Percentiles rank a stretch among this genome's conserved stretches.
Conservation (phyloP, 2,888 invertebrate genomes). For the Drosophila fulvimacula region DNA sequence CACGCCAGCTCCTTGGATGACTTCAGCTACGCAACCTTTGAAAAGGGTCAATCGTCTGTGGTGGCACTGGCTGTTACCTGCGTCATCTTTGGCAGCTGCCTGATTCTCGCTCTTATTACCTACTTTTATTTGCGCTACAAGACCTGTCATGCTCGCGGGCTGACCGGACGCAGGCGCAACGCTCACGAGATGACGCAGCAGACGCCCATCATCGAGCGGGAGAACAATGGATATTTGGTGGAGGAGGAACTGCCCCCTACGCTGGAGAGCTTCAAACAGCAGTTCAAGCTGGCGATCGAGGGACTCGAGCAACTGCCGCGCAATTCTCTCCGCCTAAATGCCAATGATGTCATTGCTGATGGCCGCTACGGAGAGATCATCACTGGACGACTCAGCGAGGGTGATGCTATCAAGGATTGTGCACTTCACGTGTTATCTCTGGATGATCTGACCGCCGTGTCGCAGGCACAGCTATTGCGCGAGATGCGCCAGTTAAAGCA, state of each 20-base stretch:
- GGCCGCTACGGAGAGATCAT: conserved; percentile 93
- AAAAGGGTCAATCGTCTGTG: conserved; percentile 81
- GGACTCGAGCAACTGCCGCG: conserved; percentile 87
- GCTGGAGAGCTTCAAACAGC: conserved; percentile 87
- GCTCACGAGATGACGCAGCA: conserved; percentile 90
- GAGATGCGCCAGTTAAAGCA: conserved; percentile 90
- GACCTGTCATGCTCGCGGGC: conserved; percentile 78
- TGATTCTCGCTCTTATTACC: conserved; percentile 87
- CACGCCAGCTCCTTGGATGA: conserved; percentile 81
- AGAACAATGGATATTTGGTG: conserved; percentile 91
- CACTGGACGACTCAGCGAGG: conserved; percentile 87
- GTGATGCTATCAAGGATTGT: conserved; percentile 80
- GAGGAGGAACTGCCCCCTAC: conserved; percentile 92
- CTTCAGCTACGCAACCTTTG: conserved; percentile 80
- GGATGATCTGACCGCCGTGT: conserved; percentile 85
- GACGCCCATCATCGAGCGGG: conserved; percentile 91
- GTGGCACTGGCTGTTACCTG: conserved; percentile 88
- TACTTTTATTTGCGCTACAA: conserved; percentile 85
- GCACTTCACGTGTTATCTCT: conserved; percentile 88
- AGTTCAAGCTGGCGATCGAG: conserved; percentile 88
- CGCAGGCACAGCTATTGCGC: conserved; percentile 87
- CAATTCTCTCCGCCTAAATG: conserved; percentile 90
- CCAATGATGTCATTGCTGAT: conserved; percentile 88
- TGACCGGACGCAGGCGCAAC: conserved; percentile 83
- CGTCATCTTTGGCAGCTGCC: conserved; percentile 88